Evolutionary conservation across 2,113 vertebrate species (phyloP), one percentile per base, ranked within the genome.

Genomic region (Maylandia zebra): DNA sequence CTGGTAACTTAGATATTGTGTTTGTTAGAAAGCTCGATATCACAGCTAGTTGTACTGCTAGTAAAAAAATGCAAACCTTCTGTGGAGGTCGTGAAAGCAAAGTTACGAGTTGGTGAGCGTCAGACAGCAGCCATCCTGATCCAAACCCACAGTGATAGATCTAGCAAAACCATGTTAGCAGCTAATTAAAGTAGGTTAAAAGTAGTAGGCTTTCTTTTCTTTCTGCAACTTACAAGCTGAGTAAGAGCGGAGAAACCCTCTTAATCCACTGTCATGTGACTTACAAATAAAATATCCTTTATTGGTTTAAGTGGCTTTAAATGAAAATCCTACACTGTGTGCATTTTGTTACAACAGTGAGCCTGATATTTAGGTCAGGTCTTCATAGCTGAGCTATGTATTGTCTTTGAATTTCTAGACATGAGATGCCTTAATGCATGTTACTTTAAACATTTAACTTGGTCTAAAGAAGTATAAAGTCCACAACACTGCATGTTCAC

Each of bases 341-440:
- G 16, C 57, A 10, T 71, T 80, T 32, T 86, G 4, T 30, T 16
- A 19, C 17, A 41, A 38, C 22, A 38, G 43, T 5, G 5, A 30
- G 4, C 38, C 50, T 38, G 17, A 64, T 50, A n/a, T 61, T 64
- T 64, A 32, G 36, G n/a, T 76, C 34, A 78, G 16, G 27, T 34
- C 30, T 61, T 48, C 4, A 48, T 41, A 19, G n/a, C 38, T 81
- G 36, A 84, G 53, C 41, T 56, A 30, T 61, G 6, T 84, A 5
- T 84, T 52, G 10, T 79, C 14, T 53, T 80, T 50, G 16, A 69
- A 32, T 57, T 81, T 88, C 5, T 74, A 38, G 83, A 90, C n/a
- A 78, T 82, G 17, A 87, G 69, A 89, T 86, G 84, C 90, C 90
- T 94, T 91, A 92, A 89, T 86, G 79, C 89, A 83, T 86, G 85